phyloP scores from a whole-genome alignment of 2,888 invertebrate species.

The Unio pictorum region DNA sequence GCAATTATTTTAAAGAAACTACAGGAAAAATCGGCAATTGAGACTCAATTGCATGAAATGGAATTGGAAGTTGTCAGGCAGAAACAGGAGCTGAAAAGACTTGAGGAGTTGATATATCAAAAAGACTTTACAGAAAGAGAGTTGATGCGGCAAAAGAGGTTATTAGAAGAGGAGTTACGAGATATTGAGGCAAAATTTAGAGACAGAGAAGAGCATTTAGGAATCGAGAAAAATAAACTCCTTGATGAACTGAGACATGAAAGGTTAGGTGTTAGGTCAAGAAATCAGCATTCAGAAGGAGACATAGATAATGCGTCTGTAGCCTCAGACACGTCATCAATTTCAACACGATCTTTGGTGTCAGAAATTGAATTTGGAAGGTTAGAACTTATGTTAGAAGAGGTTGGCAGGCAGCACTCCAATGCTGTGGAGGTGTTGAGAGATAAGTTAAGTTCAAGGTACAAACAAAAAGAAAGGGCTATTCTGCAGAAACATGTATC shows the following conservation, averaged over 20 bases:
- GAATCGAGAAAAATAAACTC: slow-evolving; percentile 52
- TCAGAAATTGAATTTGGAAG: slow-evolving; percentile 26
- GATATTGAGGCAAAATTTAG: slow-evolving; percentile 56
- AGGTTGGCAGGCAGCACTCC: slow-evolving; percentile 43
- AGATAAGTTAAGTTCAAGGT: slow-evolving; percentile 46
- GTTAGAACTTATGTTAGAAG: slow-evolving; percentile 36
- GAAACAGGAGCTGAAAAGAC: slow-evolving; percentile 46
- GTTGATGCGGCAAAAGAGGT: slow-evolving; percentile 58
- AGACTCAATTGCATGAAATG: slow-evolving; percentile 47
- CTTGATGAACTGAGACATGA: slow-evolving; percentile 42
- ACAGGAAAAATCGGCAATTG: slow-evolving; percentile 51
- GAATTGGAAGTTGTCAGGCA: slow-evolving; percentile 51
- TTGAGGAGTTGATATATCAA: slow-evolving; percentile 60
- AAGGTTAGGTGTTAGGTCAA: slow-evolving; percentile 7
- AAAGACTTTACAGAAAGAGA: slow-evolving; percentile 60
- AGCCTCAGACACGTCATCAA: slow-evolving; percentile 19
- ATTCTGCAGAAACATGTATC: slow-evolving; percentile 33
- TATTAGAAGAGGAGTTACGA: slow-evolving; percentile 57
- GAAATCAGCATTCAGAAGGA: slow-evolving; percentile 14
- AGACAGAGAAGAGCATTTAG: slow-evolving; percentile 54
- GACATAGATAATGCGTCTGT: slow-evolving; percentile 23
- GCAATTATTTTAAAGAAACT: slow-evolving; percentile 50
- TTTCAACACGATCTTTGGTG: slow-evolving; percentile 5
- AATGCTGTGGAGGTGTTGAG: slow-evolving; percentile 55
- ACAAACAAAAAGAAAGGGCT: slow-evolving; percentile 29